phyloP scores from a whole-genome alignment of 2,888 invertebrate genomes.

The Eristalis tenax region DNA sequence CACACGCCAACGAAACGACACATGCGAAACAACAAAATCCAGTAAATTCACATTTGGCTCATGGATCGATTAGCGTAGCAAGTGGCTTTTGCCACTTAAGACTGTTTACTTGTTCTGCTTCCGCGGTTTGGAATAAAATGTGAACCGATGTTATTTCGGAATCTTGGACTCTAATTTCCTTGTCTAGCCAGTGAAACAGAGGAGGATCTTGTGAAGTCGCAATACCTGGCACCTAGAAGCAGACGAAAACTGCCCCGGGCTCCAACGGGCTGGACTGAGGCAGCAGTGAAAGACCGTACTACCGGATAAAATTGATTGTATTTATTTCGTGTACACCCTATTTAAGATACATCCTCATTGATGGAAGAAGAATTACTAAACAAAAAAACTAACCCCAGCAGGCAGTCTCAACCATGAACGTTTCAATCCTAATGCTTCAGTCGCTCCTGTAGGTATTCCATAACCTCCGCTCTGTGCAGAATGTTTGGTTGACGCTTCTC shows the following conservation, averaged over 20 bases:
- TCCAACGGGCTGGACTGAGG: too few species aligned
- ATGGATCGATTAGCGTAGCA: slow-evolving; percentile 9
- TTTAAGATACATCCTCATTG: slow-evolving; percentile 1
- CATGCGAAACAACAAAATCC: not conserved
- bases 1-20: not conserved
- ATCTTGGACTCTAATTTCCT: not conserved
- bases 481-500: slow-evolving; percentile 19
- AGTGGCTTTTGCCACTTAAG: slow-evolving; percentile 4
- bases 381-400: not conserved
- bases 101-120: not conserved
- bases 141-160: not conserved
- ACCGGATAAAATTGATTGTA: not conserved
- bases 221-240: too few species aligned
- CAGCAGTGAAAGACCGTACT: not conserved
- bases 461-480: slow-evolving; percentile 73
- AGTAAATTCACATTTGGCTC: not conserved
- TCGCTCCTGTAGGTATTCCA: slow-evolving; percentile 49
- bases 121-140: not conserved
- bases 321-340: not conserved
- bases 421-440: not conserved
- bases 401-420: not conserved
- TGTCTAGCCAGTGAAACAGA: not conserved
- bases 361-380: slow-evolving; percentile 12
- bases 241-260: too few species aligned
- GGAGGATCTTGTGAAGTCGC: not conserved